phyloP scores from a whole-genome alignment of 2,888 invertebrate species.

The Cryptophagus acutangulus region DNA sequence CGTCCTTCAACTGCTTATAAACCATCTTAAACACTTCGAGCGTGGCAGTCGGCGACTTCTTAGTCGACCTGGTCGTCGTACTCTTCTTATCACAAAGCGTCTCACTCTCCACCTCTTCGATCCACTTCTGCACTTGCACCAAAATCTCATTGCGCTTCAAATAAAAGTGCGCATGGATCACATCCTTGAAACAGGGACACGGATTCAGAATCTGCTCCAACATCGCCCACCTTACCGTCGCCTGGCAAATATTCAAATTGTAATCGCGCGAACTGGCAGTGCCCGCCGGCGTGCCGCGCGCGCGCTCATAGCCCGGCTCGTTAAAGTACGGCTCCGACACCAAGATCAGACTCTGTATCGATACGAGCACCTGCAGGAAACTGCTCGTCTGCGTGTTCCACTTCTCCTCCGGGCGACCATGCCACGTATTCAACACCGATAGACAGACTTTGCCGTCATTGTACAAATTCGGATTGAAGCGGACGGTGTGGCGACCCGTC shows the following conservation, averaged over 20 bases:
- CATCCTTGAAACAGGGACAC: slow-evolving; percentile 88
- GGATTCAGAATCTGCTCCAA: slow-evolving; percentile 87
- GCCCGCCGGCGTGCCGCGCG: slow-evolving; percentile 82
- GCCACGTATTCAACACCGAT: slow-evolving; percentile 94
- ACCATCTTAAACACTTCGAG: slow-evolving; percentile 46
- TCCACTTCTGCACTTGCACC: slow-evolving; percentile 85
- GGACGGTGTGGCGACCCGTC: slow-evolving; percentile 80
- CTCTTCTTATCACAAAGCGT: slow-evolving; percentile 62
- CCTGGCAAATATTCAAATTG: slow-evolving; percentile 92
- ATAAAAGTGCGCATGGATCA: slow-evolving; percentile 92
- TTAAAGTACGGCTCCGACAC: slow-evolving; percentile 93
- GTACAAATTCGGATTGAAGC: slow-evolving; percentile 91
- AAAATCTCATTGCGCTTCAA: slow-evolving; percentile 87
- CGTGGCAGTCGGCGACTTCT: slow-evolving; percentile 42
- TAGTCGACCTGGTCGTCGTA: slow-evolving; percentile 58
- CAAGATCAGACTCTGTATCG: slow-evolving; percentile 86
- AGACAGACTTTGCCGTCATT: slow-evolving; percentile 95
- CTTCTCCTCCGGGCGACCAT: slow-evolving; percentile 92
- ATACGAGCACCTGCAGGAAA: slow-evolving; percentile 87
- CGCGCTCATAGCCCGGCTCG: slow-evolving; percentile 90
- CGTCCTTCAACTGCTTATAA: slow-evolving; percentile 69
- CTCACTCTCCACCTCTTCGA: slow-evolving; percentile 73
- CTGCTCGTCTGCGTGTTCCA: slow-evolving; percentile 96
- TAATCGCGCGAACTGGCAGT: slow-evolving; percentile 88
- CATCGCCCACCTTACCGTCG: slow-evolving; percentile 95